phyloP scores from a whole-genome alignment of 2,797 vertebrate species.

The Alca torda region DNA sequence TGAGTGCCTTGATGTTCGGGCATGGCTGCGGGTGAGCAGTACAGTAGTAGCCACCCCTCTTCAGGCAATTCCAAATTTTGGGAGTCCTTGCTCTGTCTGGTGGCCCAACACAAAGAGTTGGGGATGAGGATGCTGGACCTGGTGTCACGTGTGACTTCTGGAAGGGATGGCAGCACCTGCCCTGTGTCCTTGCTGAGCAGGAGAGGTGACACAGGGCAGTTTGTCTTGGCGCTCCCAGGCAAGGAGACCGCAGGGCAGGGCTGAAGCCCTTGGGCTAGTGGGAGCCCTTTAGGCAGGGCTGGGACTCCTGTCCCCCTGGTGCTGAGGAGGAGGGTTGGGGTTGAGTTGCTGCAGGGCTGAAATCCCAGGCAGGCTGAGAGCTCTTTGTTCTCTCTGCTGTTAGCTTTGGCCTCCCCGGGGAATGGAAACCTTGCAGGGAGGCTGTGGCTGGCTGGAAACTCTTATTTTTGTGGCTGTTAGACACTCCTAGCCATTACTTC shows the following conservation, averaged over 20 bases:
- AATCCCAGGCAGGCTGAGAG: not conserved
- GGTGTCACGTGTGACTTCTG: rapidly evolving
- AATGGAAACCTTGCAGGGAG: not conserved
- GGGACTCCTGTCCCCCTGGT: not conserved
- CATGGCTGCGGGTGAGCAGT: rapidly evolving
- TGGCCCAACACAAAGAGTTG: not conserved
- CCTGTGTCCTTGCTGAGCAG: not conserved
- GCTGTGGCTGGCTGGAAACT: not conserved
- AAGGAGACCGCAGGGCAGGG: not conserved
- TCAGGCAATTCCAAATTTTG: rapidly evolving
- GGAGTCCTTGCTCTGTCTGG: not conserved
- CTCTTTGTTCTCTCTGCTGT: not conserved
- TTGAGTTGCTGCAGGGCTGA: not conserved
- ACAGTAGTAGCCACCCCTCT: rapidly evolving
- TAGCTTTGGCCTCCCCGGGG: not conserved
- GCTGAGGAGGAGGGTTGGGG: not conserved
- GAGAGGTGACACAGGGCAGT: not conserved
- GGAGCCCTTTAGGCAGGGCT: not conserved
- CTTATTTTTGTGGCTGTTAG: not conserved
- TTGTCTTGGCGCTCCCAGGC: rapidly evolving
- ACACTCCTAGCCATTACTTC: not conserved
- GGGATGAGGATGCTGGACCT: not conserved
- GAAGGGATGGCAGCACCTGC: not conserved
- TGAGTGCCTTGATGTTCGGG: not conserved
- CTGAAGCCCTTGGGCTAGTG: not conserved